These are phyloP conservation scores for Oligia strigilis DNA, from an alignment of 2,888 invertebrate species.

Conservation along the genomic window DNA sequence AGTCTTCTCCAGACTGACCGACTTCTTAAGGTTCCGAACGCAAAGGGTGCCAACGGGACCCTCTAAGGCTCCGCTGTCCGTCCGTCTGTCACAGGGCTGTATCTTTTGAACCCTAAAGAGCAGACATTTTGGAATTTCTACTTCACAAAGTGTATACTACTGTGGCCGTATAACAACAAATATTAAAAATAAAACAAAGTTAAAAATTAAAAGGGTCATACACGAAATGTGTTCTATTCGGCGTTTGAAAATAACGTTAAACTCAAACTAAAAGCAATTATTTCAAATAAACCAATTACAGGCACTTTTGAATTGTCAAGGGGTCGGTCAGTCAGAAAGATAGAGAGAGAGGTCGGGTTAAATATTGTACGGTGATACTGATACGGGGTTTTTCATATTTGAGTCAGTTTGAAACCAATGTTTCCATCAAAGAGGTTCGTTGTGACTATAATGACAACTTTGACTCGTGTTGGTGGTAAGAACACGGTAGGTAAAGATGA, in stretches of 20 bases:
- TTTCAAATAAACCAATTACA: too few relatives aligned
- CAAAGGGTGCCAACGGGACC: not conserved
- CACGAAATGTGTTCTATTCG: not conserved
- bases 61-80: not conserved
- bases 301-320: too few relatives aligned
- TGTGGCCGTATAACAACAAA: not conserved
- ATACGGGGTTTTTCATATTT: too few relatives aligned
- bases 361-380: too few relatives aligned
- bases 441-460: not conserved
- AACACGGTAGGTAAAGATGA: not conserved
- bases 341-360: not conserved
- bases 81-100: too few relatives aligned
- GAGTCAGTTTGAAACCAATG: not conserved
- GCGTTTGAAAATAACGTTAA: not conserved
- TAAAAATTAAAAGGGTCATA: not conserved
- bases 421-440: not conserved
- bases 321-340: too few relatives aligned
- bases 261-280: too few relatives aligned
- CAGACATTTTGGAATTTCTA: not conserved
- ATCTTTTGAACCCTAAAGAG: not conserved
- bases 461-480: not conserved
- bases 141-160: not conserved
- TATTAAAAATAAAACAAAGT: not conserved
- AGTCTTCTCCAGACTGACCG: not conserved
- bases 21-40: not conserved